Conservation (phyloP, 2,888 invertebrate genomes). For the Trilocha varians region DNA sequence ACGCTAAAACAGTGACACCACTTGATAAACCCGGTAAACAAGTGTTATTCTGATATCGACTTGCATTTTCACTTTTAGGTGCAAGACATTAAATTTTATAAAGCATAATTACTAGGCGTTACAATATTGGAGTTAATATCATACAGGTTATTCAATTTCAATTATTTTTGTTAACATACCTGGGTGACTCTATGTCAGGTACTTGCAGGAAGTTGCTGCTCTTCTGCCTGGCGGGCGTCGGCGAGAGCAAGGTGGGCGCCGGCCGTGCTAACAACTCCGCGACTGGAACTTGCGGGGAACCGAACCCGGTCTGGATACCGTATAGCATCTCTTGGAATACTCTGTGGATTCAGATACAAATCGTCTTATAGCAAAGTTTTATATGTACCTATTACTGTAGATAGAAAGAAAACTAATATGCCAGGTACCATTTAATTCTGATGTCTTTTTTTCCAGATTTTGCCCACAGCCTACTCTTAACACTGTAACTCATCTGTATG, state of each 20-base stretch:
- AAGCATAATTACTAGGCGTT: neutral
- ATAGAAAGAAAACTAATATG: no score
- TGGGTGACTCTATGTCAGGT: conserved; percentile 89
- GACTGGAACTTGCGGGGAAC: conserved; percentile 93
- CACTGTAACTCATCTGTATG: no score
- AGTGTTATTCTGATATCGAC: no score
- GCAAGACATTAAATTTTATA: no score
- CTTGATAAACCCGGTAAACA: no score
- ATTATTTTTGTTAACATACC: conserved; percentile 27
- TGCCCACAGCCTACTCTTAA: no score
- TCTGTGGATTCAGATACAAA: conserved; percentile 43
- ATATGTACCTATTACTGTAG: no score
- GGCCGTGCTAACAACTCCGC: conserved; percentile 90
- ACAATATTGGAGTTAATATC: neutral
- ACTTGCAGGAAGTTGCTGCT: conserved; percentile 94
- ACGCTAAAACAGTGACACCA: no score
- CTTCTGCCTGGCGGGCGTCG: conserved; percentile 88
- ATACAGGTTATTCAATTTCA: neutral
- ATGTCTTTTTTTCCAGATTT: no score
- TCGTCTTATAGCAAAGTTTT: no score
- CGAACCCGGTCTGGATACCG: conserved; percentile 94
- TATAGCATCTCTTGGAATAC: conserved; percentile 96
- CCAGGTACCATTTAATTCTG: no score
- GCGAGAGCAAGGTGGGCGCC: conserved; percentile 88
- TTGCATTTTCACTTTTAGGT: no score